These are phyloP conservation scores for Otolemur crassicaudatus DNA, from an alignment of 2,797 vertebrate genomes.

Conservation along the genomic window DNA sequence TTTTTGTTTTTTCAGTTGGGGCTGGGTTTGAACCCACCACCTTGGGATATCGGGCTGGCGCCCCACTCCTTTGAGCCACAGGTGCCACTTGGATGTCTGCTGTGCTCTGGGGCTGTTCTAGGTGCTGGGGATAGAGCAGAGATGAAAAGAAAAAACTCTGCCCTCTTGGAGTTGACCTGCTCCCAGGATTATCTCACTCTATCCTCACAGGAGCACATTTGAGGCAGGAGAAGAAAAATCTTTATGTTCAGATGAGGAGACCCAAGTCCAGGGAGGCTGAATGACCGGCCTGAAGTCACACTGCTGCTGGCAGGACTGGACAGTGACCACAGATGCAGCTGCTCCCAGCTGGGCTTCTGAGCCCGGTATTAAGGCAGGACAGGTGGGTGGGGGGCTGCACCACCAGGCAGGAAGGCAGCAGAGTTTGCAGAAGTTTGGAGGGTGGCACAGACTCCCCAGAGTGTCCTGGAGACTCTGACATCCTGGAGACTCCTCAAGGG, in stretches of 20 bases:
- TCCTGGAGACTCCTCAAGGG: background rate
- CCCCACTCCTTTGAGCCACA: too few relatives aligned
- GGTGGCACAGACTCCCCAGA: background rate
- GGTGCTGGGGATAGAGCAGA: background rate
- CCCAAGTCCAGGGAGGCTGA: background rate
- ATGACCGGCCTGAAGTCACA: background rate
- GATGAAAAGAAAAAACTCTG: background rate
- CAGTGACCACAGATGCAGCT: background rate
- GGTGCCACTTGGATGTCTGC: background rate
- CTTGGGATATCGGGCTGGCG: too few relatives aligned
- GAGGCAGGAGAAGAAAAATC: accelerated
- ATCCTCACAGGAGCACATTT: accelerated
- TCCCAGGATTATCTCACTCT: background rate
- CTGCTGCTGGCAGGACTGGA: background rate
- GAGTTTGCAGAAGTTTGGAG: background rate
- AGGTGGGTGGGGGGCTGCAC: accelerated
- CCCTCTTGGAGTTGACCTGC: too few relatives aligned
- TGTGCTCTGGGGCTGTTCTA: background rate
- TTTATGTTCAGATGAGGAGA: background rate
- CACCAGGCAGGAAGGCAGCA: too few relatives aligned
- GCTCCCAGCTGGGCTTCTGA: background rate
- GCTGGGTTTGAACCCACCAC: too few relatives aligned
- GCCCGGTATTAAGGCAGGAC: background rate
- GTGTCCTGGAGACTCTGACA: background rate
- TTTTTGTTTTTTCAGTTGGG: too few relatives aligned